Base-by-base conservation (phyloP, 2,113 vertebrate genomes). In the Thalassoma bifasciatum region DNA sequence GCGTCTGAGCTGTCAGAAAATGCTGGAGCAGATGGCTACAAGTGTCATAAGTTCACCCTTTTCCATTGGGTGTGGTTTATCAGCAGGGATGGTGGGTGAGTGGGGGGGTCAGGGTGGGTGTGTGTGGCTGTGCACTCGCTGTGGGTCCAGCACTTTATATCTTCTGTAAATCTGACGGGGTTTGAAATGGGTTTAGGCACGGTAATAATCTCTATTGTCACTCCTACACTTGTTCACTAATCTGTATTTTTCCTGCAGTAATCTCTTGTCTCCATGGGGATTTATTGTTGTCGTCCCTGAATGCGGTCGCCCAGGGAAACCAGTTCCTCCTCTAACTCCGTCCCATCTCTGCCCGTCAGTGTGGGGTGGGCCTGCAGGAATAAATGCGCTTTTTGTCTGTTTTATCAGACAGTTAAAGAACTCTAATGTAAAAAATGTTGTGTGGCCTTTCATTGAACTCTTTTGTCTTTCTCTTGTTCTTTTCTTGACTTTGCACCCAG, bases 251-350 rank as follows among this genome's bases (percentile, higher is more conserved):
- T 82, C 75, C 86, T 44, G 75, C 36, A 66, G 81, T 89, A 91
- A 91, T 91, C 88, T 87, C 84, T 89, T 72, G 84, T 91, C 81
- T 85, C 91, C 89, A 77, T 86, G 78, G 81, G 83, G 88, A 88
- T 88, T 89, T 88, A 85, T 85, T 79, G 79, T 83, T 78, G 84
- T 79, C 76, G 81, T 63, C 83, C 66, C 50, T 86, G 87, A 88
- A 86, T 82, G 78, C 22, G 36, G 40, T 85, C 77, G 72, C 79
- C 30, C 60, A 47, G 44, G 63, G 78, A 84, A 84, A 88, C 79
- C 46, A 7, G 38, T 51, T 51, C 19, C 68, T 66, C 72, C 66
- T 44, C 42, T 46, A 13, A 24, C 11, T 21, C 16, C 6, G 30
- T 30, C 10, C 44, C 26, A 36, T 30, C 12, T 1, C 14, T 69